phyloP scores from a whole-genome alignment of 2,888 invertebrate genomes.

The Hyposoter dolosus region DNA sequence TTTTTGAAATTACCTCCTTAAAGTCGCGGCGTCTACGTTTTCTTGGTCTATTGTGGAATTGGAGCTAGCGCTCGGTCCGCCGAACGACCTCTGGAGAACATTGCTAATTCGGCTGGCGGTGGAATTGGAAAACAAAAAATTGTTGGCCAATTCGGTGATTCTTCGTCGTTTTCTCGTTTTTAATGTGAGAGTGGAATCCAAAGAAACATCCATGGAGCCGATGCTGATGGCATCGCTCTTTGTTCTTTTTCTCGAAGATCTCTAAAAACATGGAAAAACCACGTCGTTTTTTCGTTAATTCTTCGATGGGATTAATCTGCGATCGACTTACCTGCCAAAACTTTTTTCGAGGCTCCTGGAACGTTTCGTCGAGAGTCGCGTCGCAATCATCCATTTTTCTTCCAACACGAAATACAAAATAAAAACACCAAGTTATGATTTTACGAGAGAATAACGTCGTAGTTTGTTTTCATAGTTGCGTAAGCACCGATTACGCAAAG shows the following conservation, averaged over 20 bases:
- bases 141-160: conserved; percentile 81
- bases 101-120: conserved; percentile 69
- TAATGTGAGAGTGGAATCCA: conserved; percentile 75
- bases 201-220: conserved; percentile 81
- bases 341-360: conserved; percentile 80
- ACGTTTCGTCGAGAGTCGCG: conserved; percentile 77
- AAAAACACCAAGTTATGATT: background rate
- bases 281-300: background rate
- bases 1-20: background rate
- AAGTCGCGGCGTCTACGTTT: conserved; percentile 62
- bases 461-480: conserved; percentile 20
- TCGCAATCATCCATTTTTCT: conserved; percentile 77
- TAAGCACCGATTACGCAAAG: background rate
- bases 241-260: conserved; percentile 81
- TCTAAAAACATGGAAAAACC: conserved; percentile 69
- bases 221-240: conserved; percentile 82
- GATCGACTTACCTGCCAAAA: conserved; percentile 80
- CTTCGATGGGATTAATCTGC: background rate
- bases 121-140: conserved; percentile 77
- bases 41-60: conserved; percentile 75
- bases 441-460: background rate
- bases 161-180: conserved; percentile 79
- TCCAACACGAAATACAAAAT: background rate
- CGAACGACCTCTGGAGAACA: conserved; percentile 76
- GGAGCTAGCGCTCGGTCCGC: conserved; percentile 72